Evolutionary conservation across 2,797 vertebrate species (phyloP).

Genomic region (Hydrocynus forskahlii): DNA sequence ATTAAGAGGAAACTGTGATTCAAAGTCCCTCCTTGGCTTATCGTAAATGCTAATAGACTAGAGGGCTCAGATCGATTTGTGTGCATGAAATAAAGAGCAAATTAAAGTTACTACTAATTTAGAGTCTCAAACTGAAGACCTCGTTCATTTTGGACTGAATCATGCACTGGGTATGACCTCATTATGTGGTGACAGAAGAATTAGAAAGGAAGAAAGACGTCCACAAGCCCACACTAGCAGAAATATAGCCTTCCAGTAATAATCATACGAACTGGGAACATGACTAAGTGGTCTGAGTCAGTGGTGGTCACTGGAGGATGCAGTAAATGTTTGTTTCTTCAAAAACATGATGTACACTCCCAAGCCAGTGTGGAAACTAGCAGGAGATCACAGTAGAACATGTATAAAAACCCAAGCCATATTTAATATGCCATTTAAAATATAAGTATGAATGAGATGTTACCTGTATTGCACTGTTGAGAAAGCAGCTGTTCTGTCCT

Average conservation of each 20-base stretch:
- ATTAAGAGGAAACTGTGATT: conserved; percentile 17
- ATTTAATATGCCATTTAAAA: background rate
- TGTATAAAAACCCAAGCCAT: background rate
- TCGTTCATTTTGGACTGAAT: conserved; percentile 37
- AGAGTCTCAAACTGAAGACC: conserved; percentile 30
- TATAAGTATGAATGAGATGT: background rate
- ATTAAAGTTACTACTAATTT: conserved; percentile 33
- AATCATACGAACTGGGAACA: conserved; percentile 17
- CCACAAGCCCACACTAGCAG: conserved; percentile 30
- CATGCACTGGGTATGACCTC: conserved; percentile 23
- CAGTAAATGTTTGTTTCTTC: conserved; percentile 43
- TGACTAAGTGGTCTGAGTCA: conserved; percentile 42
- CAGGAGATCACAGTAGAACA: background rate
- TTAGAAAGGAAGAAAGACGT: conserved; percentile 14
- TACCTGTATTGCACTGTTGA: conserved; percentile 99
- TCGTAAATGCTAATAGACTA: conserved; percentile 51
- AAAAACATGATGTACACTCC: conserved; percentile 27
- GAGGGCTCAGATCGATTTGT: conserved; percentile 18
- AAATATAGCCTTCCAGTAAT: conserved; percentile 42
- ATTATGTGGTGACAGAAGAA: conserved; percentile 37
- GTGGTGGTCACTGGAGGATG: conserved; percentile 27
- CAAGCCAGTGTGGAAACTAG: background rate
- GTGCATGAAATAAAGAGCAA: conserved; percentile 1
- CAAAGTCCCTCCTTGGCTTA: conserved; percentile 17
- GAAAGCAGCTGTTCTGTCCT: conserved; percentile 98